These are phyloP conservation scores for Eilema caniola DNA, from an alignment of 2,888 invertebrate species.

Conservation along the genomic window DNA sequence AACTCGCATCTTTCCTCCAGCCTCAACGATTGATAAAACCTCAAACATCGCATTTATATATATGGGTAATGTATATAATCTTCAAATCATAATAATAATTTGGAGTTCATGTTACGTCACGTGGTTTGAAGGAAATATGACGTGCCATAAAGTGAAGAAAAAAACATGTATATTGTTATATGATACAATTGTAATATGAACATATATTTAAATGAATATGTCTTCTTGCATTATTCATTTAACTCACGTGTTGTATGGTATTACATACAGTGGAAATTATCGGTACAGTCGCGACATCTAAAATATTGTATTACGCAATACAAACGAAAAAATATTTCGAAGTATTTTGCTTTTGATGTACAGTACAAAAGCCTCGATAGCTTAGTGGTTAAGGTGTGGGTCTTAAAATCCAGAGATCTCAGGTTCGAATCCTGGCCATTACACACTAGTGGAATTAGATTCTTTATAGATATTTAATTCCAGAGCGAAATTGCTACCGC, in stretches of 20 bases:
- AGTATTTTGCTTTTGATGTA: too few relatives aligned
- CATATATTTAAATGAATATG: slow-evolving; percentile 33
- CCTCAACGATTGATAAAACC: too few relatives aligned
- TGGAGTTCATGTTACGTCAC: background rate
- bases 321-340: background rate
- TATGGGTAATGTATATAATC: too few relatives aligned
- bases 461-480: too few relatives aligned
- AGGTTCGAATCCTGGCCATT: too few relatives aligned
- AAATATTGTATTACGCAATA: background rate
- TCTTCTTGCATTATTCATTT: slow-evolving; percentile 30
- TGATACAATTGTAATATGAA: background rate
- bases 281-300: slow-evolving; percentile 20
- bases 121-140: background rate
- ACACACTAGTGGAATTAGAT: too few relatives aligned
- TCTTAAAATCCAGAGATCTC: too few relatives aligned
- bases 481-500: too few relatives aligned
- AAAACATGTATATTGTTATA: background rate
- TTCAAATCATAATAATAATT: background rate
- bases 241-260: slow-evolving; percentile 27
- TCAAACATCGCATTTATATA: too few relatives aligned
- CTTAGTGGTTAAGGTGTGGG: too few relatives aligned
- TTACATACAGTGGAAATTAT: slow-evolving; percentile 22
- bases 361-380: too few relatives aligned
- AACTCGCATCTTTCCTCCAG: too few relatives aligned
- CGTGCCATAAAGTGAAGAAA: background rate